phyloP scores from a whole-genome alignment of 2,888 invertebrate species.

The Acanthacorydalis orientalis region DNA sequence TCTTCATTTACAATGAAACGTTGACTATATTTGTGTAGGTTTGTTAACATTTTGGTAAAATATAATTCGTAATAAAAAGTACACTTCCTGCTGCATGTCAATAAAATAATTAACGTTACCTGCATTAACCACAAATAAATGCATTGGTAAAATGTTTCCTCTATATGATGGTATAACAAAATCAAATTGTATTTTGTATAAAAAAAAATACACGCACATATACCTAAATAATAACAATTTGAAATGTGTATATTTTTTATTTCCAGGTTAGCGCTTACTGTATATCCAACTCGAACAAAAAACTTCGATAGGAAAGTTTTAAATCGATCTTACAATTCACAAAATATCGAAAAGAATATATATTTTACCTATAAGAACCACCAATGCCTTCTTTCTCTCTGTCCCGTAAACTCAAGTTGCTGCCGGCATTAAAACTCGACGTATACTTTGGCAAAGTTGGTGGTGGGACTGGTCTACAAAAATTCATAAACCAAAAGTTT shows the following conservation, averaged over 20 bases:
- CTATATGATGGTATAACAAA: no score
- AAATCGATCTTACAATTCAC: no score
- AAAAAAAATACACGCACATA: no score
- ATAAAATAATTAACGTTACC: no score
- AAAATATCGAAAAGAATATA: background rate
- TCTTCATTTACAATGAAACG: no score
- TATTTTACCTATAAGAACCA: slow-evolving; percentile 44
- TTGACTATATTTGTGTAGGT: no score
- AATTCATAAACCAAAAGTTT: background rate
- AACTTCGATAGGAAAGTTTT: background rate
- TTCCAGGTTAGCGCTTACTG: background rate
- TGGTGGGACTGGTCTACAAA: slow-evolving; percentile 50
- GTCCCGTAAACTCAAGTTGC: slow-evolving; percentile 38
- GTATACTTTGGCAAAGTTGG: slow-evolving; percentile 67
- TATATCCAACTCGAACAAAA: background rate
- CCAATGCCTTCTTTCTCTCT: slow-evolving; percentile 51
- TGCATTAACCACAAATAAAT: no score
- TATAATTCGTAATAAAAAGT: no score
- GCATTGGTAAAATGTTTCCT: no score
- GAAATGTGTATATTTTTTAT: background rate
- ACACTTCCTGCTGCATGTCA: no score
- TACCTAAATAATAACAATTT: background rate
- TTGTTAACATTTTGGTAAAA: no score
- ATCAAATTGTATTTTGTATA: no score
- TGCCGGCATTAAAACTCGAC: slow-evolving; percentile 58